Evolutionary conservation across 2,888 invertebrate species (phyloP), one percentile per base, ranked within the genome.

Genomic region (Tetramorium bicarinatum): DNA sequence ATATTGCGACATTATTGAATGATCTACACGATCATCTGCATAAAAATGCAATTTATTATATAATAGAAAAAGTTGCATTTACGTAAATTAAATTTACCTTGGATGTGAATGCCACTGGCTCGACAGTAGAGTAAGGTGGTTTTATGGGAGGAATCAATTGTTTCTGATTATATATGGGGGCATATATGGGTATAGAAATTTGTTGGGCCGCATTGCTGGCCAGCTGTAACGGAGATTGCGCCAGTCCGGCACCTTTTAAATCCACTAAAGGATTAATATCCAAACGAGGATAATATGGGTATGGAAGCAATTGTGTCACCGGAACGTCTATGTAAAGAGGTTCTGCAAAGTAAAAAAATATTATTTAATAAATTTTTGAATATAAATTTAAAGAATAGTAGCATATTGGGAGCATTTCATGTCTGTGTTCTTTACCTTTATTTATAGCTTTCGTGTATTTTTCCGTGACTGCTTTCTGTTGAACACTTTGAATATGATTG

Each of bases 281-380:
- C 54, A 93, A 86, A 84, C 92, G 90, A 18, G 93, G 92, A 82
- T 94, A 94, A 82, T 94, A 94, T 34, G 29, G 1, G 4, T 34
- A 34, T 34, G 93, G 77, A 59, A 93, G 82, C 13, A 94, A 84
- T 59, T 94, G 93, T 71, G 90, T 91, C 91, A 91, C 92, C 4
- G 94, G 94, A 52, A 94, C 87, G 64, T 93, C 92, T 25, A 93
- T 85, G 87, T 93, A 94, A n/a, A 92, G 82, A 44, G 87, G 81
- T 41, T 90, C 94, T 94, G 83, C 7, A 81, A 87, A 67, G 21
- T 49, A 44, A 71, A 29, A 61, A 8, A 47, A 54, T 13, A 21
- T 47, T 41, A 15, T 13, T 75, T 18, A 25, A 34, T 47, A 69
- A 9, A 29, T 29, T 44, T 0, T 64, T 44, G 1, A 44, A 21